Base-by-base conservation (phyloP, 1,140 invertebrate species). In the Sarcophaga bullata region DNA sequence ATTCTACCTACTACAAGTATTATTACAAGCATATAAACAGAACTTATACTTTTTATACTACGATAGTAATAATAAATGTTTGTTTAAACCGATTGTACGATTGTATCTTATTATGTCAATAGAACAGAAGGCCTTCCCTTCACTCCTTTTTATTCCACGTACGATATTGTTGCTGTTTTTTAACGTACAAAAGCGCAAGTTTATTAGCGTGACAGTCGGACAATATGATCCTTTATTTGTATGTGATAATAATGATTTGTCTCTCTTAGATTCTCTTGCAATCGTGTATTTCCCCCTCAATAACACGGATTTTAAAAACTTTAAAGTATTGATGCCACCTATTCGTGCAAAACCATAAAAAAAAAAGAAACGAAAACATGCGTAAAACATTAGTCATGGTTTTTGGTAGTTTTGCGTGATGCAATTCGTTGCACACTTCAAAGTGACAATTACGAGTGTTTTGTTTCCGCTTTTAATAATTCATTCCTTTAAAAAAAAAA, bases 341-440 rank as follows among this genome's bases (percentile, higher is more conserved):
- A n/a, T 17, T 68, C 15, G 62, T 68, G 1, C 25, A 37, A 37
- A 37, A 37, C 1, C 25, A 4, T 37, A 37, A 37, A 37, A 37
- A 37, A 37, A 37, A 1, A 37, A 37, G 1, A 37, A 37, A 37
- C n/a, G n/a, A 19, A 68, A 68, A 68, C 62, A 68, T 68, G 62
- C 62, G 17, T 68, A 19, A 68, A 68, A 68, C 62, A 68, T 68
- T 68, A 68, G 62, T 68, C 62, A 19, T 68, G 62, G 62, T 68
- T 68, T 68, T 68, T 68, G 62, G 62, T 68, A n/a, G n/a, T 68
- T 8, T 13, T 6, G 17, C 17, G 17, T 19, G 62, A 19, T 19
- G 17, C 62, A 25, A 68, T 68, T 68, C 62, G 62, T 68, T 68
- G 19, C 62, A 68, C 62, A 68, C 62, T 68, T 68, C 19, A 68